These are phyloP conservation scores for Strigamia maritima DNA, from an alignment of 2,888 invertebrate genomes.

Conservation along the genomic window DNA sequence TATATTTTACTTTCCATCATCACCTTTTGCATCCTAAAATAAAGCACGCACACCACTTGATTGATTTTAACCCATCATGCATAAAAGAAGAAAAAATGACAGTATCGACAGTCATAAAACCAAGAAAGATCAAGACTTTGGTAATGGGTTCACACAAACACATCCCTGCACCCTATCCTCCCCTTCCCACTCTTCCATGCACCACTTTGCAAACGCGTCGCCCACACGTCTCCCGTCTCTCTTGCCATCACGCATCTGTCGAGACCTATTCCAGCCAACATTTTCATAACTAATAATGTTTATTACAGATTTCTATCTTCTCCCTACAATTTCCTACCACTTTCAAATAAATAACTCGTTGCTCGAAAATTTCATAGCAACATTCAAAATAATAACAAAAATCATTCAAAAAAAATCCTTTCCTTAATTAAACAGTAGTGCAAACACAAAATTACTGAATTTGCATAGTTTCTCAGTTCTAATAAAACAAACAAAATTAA, in stretches of 20 bases:
- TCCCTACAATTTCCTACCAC: constrained; percentile 20
- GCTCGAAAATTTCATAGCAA: not conserved
- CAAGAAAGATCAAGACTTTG: constrained; percentile 23
- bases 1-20: not conserved
- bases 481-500: constrained; percentile 16
- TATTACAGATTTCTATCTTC: constrained; percentile 23
- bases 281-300: constrained; percentile 19
- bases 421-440: not conserved
- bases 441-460: not conserved
- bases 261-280: constrained; percentile 19
- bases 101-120: constrained; percentile 23
- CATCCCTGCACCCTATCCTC: not conserved
- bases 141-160: constrained; percentile 12
- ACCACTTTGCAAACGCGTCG: constrained; percentile 19
- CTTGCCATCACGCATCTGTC: constrained; percentile 20
- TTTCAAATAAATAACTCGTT: constrained; percentile 21
- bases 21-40: not conserved
- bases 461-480: not conserved
- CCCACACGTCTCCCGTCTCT: not conserved
- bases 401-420: not conserved
- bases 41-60: not conserved
- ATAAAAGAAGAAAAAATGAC: constrained; percentile 2
- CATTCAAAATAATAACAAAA: constrained; percentile 23
- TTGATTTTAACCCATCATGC: not conserved
- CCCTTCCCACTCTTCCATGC: not conserved